These are phyloP conservation scores for Drosophila novamexicana DNA, from an alignment of 1,140 invertebrate species.

Conservation along the genomic window DNA sequence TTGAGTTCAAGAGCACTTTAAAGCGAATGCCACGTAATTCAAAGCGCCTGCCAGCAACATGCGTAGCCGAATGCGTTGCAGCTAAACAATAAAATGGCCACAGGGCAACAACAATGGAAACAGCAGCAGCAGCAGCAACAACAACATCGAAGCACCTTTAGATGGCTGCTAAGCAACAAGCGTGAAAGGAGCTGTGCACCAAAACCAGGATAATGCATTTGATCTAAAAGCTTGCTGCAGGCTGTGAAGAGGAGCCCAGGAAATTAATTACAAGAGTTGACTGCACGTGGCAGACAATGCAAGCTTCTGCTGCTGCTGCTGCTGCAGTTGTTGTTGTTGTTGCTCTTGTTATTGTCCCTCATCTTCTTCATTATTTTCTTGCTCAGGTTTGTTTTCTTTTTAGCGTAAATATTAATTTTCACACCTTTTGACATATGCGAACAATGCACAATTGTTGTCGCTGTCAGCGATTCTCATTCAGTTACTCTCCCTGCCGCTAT, in stretches of 20 bases:
- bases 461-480: background rate
- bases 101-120: constrained; percentile 47
- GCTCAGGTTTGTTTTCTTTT: constrained; percentile 20
- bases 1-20: constrained; percentile 29
- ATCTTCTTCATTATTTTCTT: constrained; percentile 4
- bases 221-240: constrained; percentile 52
- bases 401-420: constrained; percentile 73
- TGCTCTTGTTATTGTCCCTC: background rate
- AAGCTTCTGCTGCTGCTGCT: background rate
- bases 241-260: background rate
- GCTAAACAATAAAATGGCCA: constrained; percentile 67
- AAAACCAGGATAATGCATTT: constrained; percentile 62
- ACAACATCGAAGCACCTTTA: constrained; percentile 45
- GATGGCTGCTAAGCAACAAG: constrained; percentile 55
- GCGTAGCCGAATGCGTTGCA: constrained; percentile 62
- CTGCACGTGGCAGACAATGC: constrained; percentile 45
- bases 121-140: constrained; percentile 3
- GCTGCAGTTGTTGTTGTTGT: background rate
- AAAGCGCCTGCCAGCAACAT: constrained; percentile 63
- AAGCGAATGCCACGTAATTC: constrained; percentile 56
- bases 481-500: background rate
- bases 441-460: constrained; percentile 37
- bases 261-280: constrained; percentile 63
- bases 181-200: constrained; percentile 9
- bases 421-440: constrained; percentile 55